These are phyloP conservation scores for Bombylius major DNA, from an alignment of 2,888 invertebrate genomes.

Conservation along the genomic window DNA sequence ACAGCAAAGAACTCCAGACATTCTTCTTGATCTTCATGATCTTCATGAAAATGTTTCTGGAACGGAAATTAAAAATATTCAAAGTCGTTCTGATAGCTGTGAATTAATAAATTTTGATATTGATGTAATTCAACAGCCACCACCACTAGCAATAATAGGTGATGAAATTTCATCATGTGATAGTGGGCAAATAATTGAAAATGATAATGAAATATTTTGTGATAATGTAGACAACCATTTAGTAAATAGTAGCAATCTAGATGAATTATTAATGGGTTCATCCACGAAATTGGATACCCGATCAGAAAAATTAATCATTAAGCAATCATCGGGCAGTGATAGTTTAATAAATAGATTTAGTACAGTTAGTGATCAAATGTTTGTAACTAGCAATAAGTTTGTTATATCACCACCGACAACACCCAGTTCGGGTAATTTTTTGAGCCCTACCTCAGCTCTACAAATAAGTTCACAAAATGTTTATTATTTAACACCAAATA, in stretches of 20 bases:
- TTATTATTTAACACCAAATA: conserved; percentile 31
- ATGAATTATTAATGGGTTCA: conserved; percentile 8
- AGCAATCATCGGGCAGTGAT: conserved; percentile 10
- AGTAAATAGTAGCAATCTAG: conserved; percentile 8
- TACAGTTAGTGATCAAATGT: conserved; percentile 33
- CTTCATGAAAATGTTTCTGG: conserved; percentile 9
- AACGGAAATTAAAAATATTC: conserved; percentile 21
- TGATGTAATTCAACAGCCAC: conserved; percentile 1
- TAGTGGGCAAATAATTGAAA: conserved; percentile 1
- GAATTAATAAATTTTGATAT: conserved; percentile 14
- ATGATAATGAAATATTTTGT: conserved; percentile 8
- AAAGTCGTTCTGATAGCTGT: not conserved
- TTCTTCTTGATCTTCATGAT: conserved; percentile 31
- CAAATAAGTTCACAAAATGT: conserved; percentile 24
- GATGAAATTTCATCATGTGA: not conserved
- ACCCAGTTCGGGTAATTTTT: conserved; percentile 22
- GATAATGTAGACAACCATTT: conserved; percentile 10
- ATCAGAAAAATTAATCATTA: conserved; percentile 6
- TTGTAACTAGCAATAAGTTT: conserved; percentile 23
- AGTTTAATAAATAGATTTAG: conserved; percentile 23
- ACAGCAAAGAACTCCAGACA: conserved; percentile 26
- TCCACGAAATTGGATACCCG: conserved; percentile 3
- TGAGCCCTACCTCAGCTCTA: conserved; percentile 8
- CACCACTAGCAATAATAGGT: not conserved
- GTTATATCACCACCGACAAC: conserved; percentile 34